Conservation (phyloP, 2,888 invertebrate species). For the Arenicola marina region DNA sequence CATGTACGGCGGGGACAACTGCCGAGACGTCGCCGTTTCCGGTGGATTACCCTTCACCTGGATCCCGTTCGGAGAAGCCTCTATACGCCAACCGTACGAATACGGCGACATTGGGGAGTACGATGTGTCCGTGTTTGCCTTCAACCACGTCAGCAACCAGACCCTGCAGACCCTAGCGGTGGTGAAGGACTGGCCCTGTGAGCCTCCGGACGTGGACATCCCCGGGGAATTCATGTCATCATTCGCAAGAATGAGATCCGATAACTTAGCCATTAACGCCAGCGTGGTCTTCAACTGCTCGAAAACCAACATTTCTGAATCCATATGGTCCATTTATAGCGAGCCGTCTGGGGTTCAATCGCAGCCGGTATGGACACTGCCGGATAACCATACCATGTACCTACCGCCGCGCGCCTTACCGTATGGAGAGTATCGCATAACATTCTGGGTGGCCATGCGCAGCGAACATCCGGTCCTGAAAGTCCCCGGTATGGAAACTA, state of each 20-base stretch:
- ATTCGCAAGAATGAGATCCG: neutral
- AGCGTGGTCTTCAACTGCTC: neutral
- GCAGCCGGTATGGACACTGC: no score
- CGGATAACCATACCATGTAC: neutral
- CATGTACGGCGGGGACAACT: neutral
- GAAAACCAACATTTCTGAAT: neutral
- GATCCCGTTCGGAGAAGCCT: neutral
- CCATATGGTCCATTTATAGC: neutral
- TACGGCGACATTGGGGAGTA: neutral
- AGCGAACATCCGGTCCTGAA: neutral
- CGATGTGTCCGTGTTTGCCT: neutral
- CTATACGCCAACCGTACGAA: neutral
- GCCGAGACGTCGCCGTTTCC: neutral
- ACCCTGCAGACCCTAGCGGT: neutral
- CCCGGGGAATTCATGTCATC: neutral
- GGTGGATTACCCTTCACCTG: neutral
- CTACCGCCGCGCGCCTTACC: neutral
- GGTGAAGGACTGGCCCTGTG: conserved; percentile 6
- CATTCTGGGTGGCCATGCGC: neutral
- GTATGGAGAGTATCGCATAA: neutral
- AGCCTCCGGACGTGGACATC: neutral
- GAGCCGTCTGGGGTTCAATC: no score
- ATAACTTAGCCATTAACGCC: neutral
- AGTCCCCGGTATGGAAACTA: neutral
- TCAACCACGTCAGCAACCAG: conserved; percentile 4